Evolutionary conservation across 1,140 invertebrate genomes (phyloP).

Genomic region (roundworm (Caenorhabditis elegans)): WBcel235 BX284604.4:14304501-14305000

Average conservation of each 20-base stretch:
- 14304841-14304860: no score
- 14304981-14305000: no score
- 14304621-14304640: constrained; percentile 52
- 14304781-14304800: no score
- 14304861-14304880: no score
- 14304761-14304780: constrained; percentile 57
- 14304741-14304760: constrained; percentile 62
- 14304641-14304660: constrained; percentile 52
- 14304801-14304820: no score
- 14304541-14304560: constrained; percentile 58
- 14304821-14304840: no score
- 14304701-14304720: constrained; percentile 69
- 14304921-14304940: no score
- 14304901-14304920: no score
- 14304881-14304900: no score
- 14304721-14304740: constrained; percentile 72
- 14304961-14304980: no score
- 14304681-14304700: constrained; percentile 54
- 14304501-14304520: no score
- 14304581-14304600: constrained; percentile 55
- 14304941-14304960: no score
- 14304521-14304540: constrained; percentile 51
- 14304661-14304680: constrained; percentile 51
- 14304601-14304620: constrained; percentile 49
- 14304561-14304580: constrained; percentile 52